A percentile compares a stretch with the other conserved stretches of the same genome.
Evolutionary conservation across 2,888 invertebrate species (phyloP).

Genomic region (Unio pictorum): DNA sequence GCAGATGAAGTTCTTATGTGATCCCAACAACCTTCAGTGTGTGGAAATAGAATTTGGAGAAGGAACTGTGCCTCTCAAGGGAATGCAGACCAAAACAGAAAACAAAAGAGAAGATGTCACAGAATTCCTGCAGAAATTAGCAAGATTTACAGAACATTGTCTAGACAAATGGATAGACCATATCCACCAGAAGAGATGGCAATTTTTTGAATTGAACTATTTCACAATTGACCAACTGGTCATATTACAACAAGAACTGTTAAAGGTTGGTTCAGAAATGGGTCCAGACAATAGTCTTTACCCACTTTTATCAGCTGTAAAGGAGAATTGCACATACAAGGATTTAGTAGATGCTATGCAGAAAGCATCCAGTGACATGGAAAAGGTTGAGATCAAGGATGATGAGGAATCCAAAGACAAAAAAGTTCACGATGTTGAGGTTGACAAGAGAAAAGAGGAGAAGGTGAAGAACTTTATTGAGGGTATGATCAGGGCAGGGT

Average conservation of each 20-base stretch:
- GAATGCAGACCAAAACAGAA: slow-evolving; percentile 4
- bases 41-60: slow-evolving; percentile 45
- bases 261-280: slow-evolving; percentile 35
- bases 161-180: slow-evolving; percentile 48
- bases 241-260: slow-evolving; percentile 53
- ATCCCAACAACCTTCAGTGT: slow-evolving; percentile 20
- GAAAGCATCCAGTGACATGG: slow-evolving; percentile 15
- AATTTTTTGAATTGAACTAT: slow-evolving; percentile 52
- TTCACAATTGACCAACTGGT: slow-evolving; percentile 63
- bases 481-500: slow-evolving; percentile 35
- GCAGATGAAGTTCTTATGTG: slow-evolving; percentile 20
- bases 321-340: slow-evolving; percentile 30
- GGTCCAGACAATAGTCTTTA: slow-evolving; percentile 33
- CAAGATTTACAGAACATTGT: slow-evolving; percentile 51
- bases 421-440: slow-evolving; percentile 6
- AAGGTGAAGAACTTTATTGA: slow-evolving; percentile 27
- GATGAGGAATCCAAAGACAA: slow-evolving; percentile 2
- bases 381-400: slow-evolving; percentile 15
- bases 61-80: neutral
- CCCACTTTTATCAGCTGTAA: slow-evolving; percentile 46
- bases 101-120: slow-evolving; percentile 25
- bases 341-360: slow-evolving; percentile 40
- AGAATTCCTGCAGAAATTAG: slow-evolving; percentile 42
- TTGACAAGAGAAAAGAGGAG: slow-evolving; percentile 4
- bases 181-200: slow-evolving; percentile 37